These are phyloP conservation scores for Pteropus alecto DNA, from an alignment of 2,113 vertebrate genomes.

Conservation along the genomic window DNA sequence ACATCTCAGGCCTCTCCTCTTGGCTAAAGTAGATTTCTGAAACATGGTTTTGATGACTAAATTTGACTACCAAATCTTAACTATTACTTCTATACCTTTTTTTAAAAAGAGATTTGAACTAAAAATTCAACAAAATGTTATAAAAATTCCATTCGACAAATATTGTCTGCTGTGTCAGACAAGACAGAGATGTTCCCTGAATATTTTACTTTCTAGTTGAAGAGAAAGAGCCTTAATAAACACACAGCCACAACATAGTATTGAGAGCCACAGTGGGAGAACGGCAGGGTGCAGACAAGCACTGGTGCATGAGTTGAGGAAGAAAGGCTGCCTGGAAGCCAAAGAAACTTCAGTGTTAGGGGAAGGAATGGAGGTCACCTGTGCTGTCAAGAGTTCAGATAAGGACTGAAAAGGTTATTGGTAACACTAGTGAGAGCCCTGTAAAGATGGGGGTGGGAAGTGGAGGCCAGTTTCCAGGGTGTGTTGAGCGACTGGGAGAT, in stretches of 20 bases:
- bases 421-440: neutral
- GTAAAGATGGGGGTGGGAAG: neutral
- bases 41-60: neutral
- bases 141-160: neutral
- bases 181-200: neutral
- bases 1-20: neutral
- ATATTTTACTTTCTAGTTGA: neutral
- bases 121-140: neutral
- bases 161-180: neutral
- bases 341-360: neutral
- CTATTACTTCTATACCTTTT: neutral
- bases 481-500: neutral
- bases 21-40: neutral
- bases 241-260: neutral
- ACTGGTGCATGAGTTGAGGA: no score
- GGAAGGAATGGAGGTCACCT: neutral
- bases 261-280: neutral
- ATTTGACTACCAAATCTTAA: conserved; percentile 5
- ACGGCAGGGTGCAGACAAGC: neutral
- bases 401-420: neutral
- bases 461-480: neutral
- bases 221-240: neutral
- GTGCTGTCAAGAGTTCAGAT: neutral
- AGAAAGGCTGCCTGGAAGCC: neutral
- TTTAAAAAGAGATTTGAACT: conserved; percentile 26